Conservation (phyloP, 1,140 invertebrate genomes). For the Heliconius nattereri region DNA sequence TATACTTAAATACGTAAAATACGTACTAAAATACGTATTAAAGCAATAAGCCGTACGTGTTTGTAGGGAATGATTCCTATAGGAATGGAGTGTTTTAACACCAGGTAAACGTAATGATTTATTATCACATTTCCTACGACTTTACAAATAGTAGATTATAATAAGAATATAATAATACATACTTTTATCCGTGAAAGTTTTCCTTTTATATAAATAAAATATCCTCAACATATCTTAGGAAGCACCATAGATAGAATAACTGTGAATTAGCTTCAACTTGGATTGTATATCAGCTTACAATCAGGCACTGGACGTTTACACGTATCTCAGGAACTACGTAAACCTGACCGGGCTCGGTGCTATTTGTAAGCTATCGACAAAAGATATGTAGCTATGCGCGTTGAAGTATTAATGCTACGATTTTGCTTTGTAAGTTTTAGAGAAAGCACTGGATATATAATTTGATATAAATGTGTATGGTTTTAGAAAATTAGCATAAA, state of each 20-base stretch:
- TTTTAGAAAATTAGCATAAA: too few relatives aligned
- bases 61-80: too few relatives aligned
- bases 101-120: background rate
- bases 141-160: background rate
- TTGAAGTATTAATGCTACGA: background rate
- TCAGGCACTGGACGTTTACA: conserved; percentile 5
- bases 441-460: background rate
- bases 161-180: too few relatives aligned
- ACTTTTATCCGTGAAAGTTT: too few relatives aligned
- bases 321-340: conserved; percentile 4
- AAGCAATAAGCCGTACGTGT: too few relatives aligned
- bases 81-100: too few relatives aligned
- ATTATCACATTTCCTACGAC: background rate
- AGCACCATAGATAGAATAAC: background rate
- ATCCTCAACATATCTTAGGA: background rate
- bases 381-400: background rate
- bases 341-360: background rate
- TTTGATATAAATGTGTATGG: too few relatives aligned
- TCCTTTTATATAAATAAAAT: background rate
- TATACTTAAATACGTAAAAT: too few relatives aligned
- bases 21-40: too few relatives aligned
- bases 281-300: background rate
- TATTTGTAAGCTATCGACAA: background rate
- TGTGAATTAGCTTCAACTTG: background rate
- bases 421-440: background rate